These are phyloP conservation scores for Drosophila bocqueti DNA, from an alignment of 1,140 invertebrate genomes.

Conservation along the genomic window DNA sequence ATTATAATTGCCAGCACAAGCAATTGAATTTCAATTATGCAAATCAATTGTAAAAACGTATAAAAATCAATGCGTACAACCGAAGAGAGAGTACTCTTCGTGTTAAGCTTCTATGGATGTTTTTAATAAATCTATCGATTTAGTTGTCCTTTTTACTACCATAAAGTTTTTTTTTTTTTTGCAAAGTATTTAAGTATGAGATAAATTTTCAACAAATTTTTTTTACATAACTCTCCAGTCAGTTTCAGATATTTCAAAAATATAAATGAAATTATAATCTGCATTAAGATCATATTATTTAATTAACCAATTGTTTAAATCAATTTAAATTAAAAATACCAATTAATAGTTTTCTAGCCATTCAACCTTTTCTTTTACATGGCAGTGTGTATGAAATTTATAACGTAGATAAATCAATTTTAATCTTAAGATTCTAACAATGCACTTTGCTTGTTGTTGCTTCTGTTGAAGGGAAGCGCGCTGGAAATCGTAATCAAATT, in stretches of 20 bases:
- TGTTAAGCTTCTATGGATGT: too few species aligned
- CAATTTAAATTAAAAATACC: neutral
- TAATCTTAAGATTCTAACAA: conserved; percentile 14
- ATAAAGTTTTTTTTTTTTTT: neutral
- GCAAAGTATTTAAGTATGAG: too few species aligned
- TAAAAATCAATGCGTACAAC: neutral
- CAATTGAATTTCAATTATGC: conserved; percentile 65
- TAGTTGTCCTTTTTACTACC: neutral
- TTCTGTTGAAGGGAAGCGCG: conserved; percentile 25
- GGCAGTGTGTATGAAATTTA: neutral
- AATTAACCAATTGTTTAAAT: neutral
- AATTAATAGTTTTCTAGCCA: too few species aligned
- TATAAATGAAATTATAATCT: too few species aligned
- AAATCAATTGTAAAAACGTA: conserved; percentile 35
- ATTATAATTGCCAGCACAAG: conserved; percentile 63
- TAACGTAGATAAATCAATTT: neutral
- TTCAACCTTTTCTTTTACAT: neutral
- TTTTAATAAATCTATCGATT: too few species aligned
- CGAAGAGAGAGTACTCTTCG: conserved; percentile 4
- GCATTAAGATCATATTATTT: too few species aligned
- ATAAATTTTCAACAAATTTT: too few species aligned
- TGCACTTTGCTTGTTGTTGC: conserved; percentile 18
- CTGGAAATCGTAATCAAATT: conserved; percentile 54
- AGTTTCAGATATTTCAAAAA: too few species aligned
- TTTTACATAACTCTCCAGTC: too few species aligned